Evolutionary conservation across 2,113 vertebrate genomes (phyloP).

Genomic region (Rhizomys pruinosus): DNA sequence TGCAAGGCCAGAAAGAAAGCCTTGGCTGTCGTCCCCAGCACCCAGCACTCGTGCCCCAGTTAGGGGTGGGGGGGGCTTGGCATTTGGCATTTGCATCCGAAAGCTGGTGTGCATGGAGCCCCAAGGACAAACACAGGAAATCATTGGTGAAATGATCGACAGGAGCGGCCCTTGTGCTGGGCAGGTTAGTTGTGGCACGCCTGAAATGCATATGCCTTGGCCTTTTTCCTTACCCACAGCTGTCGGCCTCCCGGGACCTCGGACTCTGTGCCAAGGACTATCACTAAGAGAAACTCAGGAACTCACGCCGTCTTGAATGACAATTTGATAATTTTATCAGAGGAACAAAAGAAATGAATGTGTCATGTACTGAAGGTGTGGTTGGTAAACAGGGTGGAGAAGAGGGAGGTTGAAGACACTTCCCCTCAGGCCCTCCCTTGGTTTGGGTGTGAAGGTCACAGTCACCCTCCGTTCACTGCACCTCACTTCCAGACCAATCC

Average conservation of each 20-base stretch:
- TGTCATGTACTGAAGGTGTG: too few relatives aligned
- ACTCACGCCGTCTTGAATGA: background rate
- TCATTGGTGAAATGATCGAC: background rate
- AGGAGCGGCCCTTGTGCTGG: background rate
- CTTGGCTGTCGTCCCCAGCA: slow-evolving; percentile 18
- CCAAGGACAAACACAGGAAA: slow-evolving; percentile 42
- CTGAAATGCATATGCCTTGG: background rate
- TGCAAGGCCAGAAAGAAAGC: accelerated
- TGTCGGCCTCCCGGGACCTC: background rate
- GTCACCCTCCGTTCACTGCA: background rate
- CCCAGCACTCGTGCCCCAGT: too few relatives aligned
- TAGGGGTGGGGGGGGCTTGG: too few relatives aligned
- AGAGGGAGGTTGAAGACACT: background rate
- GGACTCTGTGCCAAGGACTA: background rate
- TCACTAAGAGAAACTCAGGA: accelerated
- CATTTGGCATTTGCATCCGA: too few relatives aligned
- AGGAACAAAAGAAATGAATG: too few relatives aligned
- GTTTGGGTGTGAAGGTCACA: too few relatives aligned
- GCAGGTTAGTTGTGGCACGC: too few relatives aligned
- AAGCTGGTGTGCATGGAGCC: too few relatives aligned
- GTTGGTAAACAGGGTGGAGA: accelerated
- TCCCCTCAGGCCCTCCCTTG: background rate
- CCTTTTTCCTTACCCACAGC: background rate
- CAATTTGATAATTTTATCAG: background rate
- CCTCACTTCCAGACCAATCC: background rate